A percentile compares a stretch with the other conserved stretches of the same genome.
phyloP scores from a whole-genome alignment of 1,140 invertebrate genomes.

The Leucophenga varia region DNA sequence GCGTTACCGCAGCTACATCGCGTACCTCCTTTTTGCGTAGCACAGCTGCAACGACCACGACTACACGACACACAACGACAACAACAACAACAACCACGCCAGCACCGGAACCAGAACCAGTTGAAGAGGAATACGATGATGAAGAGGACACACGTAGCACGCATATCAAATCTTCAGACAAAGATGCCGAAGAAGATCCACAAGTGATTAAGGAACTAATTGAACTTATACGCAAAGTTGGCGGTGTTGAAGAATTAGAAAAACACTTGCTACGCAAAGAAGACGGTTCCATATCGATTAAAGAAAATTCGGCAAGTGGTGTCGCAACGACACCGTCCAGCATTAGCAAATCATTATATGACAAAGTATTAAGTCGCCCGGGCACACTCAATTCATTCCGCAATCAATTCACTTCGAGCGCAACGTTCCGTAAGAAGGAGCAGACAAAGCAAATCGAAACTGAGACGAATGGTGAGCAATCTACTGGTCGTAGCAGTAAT shows the following conservation, averaged over 20 bases:
- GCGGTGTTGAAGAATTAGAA: constrained; percentile 78
- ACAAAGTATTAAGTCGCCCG: constrained; percentile 66
- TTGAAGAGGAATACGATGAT: constrained; percentile 67
- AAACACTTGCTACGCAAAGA: constrained; percentile 70
- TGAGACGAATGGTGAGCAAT: constrained; percentile 3
- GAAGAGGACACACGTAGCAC: constrained; percentile 50
- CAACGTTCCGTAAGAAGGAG: constrained; percentile 8
- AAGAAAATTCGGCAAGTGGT: constrained; percentile 25
- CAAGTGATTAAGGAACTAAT: constrained; percentile 82
- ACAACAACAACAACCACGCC: constrained; percentile 51
- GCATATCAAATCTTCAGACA: constrained; percentile 34
- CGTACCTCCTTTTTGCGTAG: constrained; percentile 28
- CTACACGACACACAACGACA: constrained; percentile 28
- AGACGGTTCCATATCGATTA: constrained; percentile 36
- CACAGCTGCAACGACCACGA: constrained; percentile 60
- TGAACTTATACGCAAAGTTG: constrained; percentile 80
- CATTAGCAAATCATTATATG: constrained; percentile 71
- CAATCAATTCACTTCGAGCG: constrained; percentile 24
- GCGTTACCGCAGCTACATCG: constrained; percentile 35
- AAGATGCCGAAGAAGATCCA: constrained; percentile 71
- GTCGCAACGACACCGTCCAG: constrained; percentile 57
- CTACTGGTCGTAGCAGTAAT: background rate
- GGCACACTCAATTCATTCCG: constrained; percentile 35
- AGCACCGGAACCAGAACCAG: constrained; percentile 63
- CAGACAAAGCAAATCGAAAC: constrained; percentile 3